A percentile compares a stretch with the other conserved stretches of the same genome.
phyloP scores from a whole-genome alignment of 2,113 vertebrate species.

The Scomber japonicus region DNA sequence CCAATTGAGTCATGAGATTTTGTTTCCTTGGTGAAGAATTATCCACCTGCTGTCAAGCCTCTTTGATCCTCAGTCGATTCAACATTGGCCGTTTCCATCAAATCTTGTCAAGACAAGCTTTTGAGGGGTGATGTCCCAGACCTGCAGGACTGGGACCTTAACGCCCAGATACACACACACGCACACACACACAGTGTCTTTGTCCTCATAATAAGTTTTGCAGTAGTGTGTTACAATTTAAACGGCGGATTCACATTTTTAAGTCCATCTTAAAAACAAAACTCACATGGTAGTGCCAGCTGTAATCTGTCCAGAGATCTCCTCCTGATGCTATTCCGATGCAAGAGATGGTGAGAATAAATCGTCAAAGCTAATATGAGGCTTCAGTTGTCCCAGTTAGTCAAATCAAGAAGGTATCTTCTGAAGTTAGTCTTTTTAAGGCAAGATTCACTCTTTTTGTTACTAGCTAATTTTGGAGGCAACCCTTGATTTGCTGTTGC shows the following conservation, averaged over 20 bases:
- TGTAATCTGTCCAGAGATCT: no score
- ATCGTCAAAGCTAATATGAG: no score
- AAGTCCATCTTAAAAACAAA: no score
- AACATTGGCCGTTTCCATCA: slow-evolving; percentile 65
- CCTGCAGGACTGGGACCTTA: slow-evolving; percentile 57
- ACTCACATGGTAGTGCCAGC: no score
- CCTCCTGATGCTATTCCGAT: no score
- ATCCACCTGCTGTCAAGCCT: slow-evolving; percentile 59
- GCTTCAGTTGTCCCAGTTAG: no score
- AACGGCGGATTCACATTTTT: neutral
- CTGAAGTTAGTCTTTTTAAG: no score
- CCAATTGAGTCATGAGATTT: slow-evolving; percentile 43
- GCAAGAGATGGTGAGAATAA: no score
- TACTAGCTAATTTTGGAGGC: no score
- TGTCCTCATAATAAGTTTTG: slow-evolving; percentile 81
- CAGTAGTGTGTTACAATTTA: slow-evolving; percentile 38
- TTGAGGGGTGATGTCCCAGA: slow-evolving; percentile 63
- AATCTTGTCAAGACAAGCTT: slow-evolving; percentile 65
- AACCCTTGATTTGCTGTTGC: no score
- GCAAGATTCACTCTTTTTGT: no score
- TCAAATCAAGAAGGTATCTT: no score
- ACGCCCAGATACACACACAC: slow-evolving; percentile 30
- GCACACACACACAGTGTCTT: slow-evolving; percentile 62
- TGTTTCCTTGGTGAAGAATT: slow-evolving; percentile 48
- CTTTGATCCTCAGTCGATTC: slow-evolving; percentile 71